These are phyloP conservation scores for Tachina lurida DNA, from an alignment of 2,888 invertebrate genomes.

Conservation along the genomic window DNA sequence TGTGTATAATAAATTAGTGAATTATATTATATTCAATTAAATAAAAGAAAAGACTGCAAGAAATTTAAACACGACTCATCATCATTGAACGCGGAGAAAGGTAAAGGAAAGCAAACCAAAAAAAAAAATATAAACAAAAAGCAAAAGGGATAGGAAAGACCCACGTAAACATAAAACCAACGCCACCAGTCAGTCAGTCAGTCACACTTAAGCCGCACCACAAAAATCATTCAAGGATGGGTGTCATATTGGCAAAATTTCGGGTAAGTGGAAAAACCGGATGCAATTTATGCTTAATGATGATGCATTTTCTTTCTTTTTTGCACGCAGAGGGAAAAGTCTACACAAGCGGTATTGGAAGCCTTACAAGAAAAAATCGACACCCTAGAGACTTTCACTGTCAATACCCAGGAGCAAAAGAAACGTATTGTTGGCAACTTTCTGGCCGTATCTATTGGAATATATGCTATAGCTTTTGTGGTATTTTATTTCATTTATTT, in stretches of 20 bases:
- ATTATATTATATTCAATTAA: conserved; percentile 25
- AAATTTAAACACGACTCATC: background rate
- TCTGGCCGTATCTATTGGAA: conserved; percentile 87
- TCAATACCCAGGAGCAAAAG: conserved; percentile 91
- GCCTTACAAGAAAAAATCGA: conserved; percentile 91
- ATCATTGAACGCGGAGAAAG: conserved; percentile 7
- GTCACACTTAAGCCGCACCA: conserved; percentile 44
- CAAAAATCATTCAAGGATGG: conserved; percentile 83
- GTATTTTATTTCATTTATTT: conserved; percentile 92
- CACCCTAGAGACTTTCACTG: conserved; percentile 90
- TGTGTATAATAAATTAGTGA: conserved; percentile 50
- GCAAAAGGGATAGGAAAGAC: conserved; percentile 50
- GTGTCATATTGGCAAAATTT: conserved; percentile 87
- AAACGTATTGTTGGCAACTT: conserved; percentile 92
- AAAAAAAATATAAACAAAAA: conserved; percentile 39
- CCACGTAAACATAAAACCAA: conserved; percentile 66
- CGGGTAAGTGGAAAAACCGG: conserved; percentile 84
- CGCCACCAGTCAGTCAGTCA: conserved; percentile 29
- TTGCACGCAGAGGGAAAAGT: conserved; percentile 83
- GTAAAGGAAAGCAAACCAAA: conserved; percentile 31
- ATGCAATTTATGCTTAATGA: background rate
- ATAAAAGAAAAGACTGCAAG: background rate
- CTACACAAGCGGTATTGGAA: conserved; percentile 85
- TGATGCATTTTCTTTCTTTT: conserved; percentile 62
- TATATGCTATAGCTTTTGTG: conserved; percentile 88